Base-by-base conservation (phyloP, 2,113 vertebrate species). In the Talpa occidentalis region DNA sequence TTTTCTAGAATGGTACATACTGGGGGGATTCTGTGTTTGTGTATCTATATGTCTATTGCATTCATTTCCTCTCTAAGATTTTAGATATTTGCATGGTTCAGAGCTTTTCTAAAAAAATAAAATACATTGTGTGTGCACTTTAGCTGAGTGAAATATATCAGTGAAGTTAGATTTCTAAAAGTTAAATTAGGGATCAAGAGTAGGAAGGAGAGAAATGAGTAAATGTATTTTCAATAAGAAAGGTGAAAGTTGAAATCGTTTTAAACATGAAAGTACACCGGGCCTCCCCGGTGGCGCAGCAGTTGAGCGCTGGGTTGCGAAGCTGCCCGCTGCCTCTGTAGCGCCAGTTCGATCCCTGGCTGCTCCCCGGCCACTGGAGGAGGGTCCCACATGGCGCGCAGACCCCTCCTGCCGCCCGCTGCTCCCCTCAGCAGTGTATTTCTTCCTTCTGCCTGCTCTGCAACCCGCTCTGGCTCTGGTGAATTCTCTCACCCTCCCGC, bases 31-130 rank as follows among this genome's bases (percentile, higher is more conserved):
- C 67, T 73, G 1, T 81, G 86, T 83, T 54, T 90, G 70, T 59
- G 35, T 73, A 37, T 94, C 28, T 84, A 12, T 88, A 3, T 80
- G 87, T 87, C 64, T 91, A 52, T 17, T 95, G 95, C 96, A 97
- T 94, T 96, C 88, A 62, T 93, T 96, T 93, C 88, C 52, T 92
- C 94, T 76, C 22, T 19, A 40, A n/a, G 67, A 49, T 86, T 87
- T 90, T 67, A 90, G 72, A 66, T 82, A 26, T 90, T 92, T 96
- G 96, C 97, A 97, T 97, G 96, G 54, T 91, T 77, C 49, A 84
- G 40, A 96, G 40, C 69, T 84, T 82, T 32, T 74, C 21, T 15
- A 44, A 14, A 44, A 44, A 6, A 37, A 83, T 56, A 77, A 81
- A n/a, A 60, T 16, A 70, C 5, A 44, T 78, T 62, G 56, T 89